A percentile compares a stretch with the other conserved stretches of the same genome.
phyloP scores from a whole-genome alignment of 2,888 invertebrate genomes.

The Charanyca ferruginea region DNA sequence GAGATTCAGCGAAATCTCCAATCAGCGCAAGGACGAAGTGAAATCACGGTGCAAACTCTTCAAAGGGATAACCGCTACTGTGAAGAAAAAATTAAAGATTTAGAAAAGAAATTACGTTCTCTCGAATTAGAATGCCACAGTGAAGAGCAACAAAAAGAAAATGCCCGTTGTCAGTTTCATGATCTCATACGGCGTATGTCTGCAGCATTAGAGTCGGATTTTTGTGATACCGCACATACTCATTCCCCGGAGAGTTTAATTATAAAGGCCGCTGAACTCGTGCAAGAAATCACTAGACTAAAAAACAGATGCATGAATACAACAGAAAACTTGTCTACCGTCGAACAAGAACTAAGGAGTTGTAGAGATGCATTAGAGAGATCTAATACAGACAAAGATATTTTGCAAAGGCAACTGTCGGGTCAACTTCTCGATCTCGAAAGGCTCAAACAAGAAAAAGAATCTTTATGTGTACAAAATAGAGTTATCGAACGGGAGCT shows the following conservation, averaged over 20 bases:
- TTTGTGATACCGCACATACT: conserved; percentile 92
- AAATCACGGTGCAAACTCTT: conserved; percentile 94
- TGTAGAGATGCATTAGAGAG: conserved; percentile 93
- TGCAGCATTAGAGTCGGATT: conserved; percentile 93
- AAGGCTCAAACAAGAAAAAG: conserved; percentile 94
- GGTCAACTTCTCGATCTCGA: conserved; percentile 94
- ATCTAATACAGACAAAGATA: conserved; percentile 93
- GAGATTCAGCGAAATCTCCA: conserved; percentile 94
- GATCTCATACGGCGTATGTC: conserved; percentile 94
- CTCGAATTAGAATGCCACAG: conserved; percentile 93
- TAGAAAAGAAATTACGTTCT: conserved; percentile 94
- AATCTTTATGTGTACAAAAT: conserved; percentile 93
- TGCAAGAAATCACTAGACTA: conserved; percentile 93
- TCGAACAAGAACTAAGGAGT: conserved; percentile 93
- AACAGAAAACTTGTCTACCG: conserved; percentile 91
- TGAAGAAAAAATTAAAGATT: conserved; percentile 95
- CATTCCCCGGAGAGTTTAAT: conserved; percentile 93
- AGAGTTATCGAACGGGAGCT: conserved; percentile 94
- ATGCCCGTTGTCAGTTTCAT: conserved; percentile 92
- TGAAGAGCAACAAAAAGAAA: conserved; percentile 95
- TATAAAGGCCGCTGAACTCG: conserved; percentile 95
- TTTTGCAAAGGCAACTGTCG: conserved; percentile 94
- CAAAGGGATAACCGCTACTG: conserved; percentile 94
- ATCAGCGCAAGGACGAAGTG: conserved; percentile 91
- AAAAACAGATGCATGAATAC: conserved; percentile 92